phyloP scores from a whole-genome alignment of 1,140 invertebrate species.

The Heliothis subflexa region DNA sequence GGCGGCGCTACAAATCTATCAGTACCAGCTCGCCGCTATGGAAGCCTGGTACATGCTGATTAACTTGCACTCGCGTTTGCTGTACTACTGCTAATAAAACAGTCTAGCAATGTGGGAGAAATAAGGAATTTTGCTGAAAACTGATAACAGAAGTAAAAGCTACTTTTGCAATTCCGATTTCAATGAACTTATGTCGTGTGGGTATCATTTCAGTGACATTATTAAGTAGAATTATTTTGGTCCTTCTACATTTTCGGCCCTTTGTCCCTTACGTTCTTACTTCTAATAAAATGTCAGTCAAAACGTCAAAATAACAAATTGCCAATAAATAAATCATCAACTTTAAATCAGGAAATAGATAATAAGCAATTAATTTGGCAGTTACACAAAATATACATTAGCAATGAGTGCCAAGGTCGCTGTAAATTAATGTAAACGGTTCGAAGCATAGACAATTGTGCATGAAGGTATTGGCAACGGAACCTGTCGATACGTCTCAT shows the following conservation, averaged over 20 bases:
- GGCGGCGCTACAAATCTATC: slow-evolving; percentile 39
- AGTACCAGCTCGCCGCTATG: slow-evolving; percentile 30
- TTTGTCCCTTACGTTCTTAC: no score
- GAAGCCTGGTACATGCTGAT: slow-evolving; percentile 11
- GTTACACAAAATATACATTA: slow-evolving; percentile 12
- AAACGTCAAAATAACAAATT: no score
- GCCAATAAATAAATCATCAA: no score
- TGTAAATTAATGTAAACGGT: not conserved
- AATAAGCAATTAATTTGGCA: not conserved
- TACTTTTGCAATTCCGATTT: no score
- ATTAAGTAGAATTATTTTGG: no score
- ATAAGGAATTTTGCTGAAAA: not conserved
- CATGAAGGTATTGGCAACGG: not conserved
- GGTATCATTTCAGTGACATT: no score
- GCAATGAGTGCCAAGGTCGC: not conserved
- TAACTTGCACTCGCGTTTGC: slow-evolving; percentile 8
- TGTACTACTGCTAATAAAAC: not conserved
- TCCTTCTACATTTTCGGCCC: no score
- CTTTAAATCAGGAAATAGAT: no score
- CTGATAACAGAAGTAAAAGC: no score
- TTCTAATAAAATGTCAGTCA: no score
- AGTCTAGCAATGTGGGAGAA: not conserved
- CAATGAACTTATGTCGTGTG: no score
- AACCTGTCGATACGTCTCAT: not conserved
- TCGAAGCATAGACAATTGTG: not conserved